Evolutionary conservation across 2,888 invertebrate genomes (phyloP), one percentile per base, ranked within the genome.

Genomic region (Cotesia congregata): DNA sequence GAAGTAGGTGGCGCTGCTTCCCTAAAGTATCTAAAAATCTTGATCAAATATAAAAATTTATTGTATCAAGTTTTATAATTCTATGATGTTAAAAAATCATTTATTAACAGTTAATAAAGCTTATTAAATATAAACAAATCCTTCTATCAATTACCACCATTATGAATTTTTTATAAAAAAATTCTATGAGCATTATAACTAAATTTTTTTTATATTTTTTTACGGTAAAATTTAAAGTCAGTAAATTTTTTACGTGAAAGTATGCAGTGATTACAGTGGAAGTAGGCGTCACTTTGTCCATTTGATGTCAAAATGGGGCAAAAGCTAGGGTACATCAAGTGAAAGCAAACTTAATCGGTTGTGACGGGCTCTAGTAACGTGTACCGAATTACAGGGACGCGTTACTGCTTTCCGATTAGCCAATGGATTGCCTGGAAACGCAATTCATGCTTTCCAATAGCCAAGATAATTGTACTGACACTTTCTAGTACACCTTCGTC

Each of bases 321-420:
- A 50, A 50, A 50, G 50, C 50, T 50, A 50, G 50, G 12, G 50
- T 12, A 12, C 50, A 50, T 50, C 50, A 50, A 50, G 50, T 50
- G 50, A 67, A n/a, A 38, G 71, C 38, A 61, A 71, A 71, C 71
- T 71, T 61, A 71, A 71, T 71, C 71, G 61, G 71, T 71, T 39
- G 71, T 61, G 59, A 59, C n/a, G 38, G 60, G 20, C 71, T 71
- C 71, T 71, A 71, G 71, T 71, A 71, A 71, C 59, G 59, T 61
- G 71, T 59, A 60, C 20, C 71, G 71, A 71, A 71, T 71, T 59
- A 71, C 71, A 71, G 71, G 61, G 71, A 71, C 71, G 38, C 71
- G 71, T 71, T 71, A 71, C 71, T 71, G 71, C 71, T 60, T 71
- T 71, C 39, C 71, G 71, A 71, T 71, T 71, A 71, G 71, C 71